Conservation (phyloP, 37 sponge, comb jelly and placozoan genomes). For the Aphrocallistes beatrix region DNA sequence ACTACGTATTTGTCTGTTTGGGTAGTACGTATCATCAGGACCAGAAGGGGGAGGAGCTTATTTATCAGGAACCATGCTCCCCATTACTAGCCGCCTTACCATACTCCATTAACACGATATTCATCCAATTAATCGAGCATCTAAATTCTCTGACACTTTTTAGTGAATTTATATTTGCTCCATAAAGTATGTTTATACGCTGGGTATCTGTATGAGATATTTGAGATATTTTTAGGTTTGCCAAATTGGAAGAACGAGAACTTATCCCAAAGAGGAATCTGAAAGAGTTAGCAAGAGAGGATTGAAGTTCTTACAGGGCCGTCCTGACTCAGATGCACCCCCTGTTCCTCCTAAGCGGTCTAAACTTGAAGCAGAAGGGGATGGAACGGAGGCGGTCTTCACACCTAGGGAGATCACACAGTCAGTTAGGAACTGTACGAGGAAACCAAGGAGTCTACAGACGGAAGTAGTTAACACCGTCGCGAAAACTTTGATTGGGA, state of each 20-base stretch:
- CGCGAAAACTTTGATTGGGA: neutral
- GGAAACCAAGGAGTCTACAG: neutral
- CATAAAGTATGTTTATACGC: too few species aligned
- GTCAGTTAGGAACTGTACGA: slow-evolving; percentile 14
- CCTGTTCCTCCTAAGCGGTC: neutral
- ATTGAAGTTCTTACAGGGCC: slow-evolving; percentile 28
- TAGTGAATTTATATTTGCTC: neutral
- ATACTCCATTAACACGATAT: too few species aligned
- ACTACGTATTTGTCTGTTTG: too few species aligned
- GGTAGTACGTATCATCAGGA: too few species aligned
- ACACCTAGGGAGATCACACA: neutral
- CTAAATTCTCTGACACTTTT: neutral
- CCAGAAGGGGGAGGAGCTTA: too few species aligned
- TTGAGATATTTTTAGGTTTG: slow-evolving; percentile 34
- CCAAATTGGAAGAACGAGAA: slow-evolving; percentile 44
- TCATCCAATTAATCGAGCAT: too few species aligned
- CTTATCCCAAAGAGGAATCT: slow-evolving; percentile 35
- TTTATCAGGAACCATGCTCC: too few species aligned
- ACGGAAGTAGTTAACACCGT: neutral
- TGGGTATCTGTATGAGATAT: neutral
- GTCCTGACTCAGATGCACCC: neutral
- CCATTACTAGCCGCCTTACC: too few species aligned
- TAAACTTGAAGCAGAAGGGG: neutral
- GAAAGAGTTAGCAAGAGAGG: slow-evolving; percentile 26
- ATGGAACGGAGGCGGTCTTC: neutral